A percentile compares a stretch with the other conserved stretches of the same genome.
These are phyloP conservation scores for Monoplex corrugatus DNA, from an alignment of 2,888 invertebrate species.

Conservation along the genomic window DNA sequence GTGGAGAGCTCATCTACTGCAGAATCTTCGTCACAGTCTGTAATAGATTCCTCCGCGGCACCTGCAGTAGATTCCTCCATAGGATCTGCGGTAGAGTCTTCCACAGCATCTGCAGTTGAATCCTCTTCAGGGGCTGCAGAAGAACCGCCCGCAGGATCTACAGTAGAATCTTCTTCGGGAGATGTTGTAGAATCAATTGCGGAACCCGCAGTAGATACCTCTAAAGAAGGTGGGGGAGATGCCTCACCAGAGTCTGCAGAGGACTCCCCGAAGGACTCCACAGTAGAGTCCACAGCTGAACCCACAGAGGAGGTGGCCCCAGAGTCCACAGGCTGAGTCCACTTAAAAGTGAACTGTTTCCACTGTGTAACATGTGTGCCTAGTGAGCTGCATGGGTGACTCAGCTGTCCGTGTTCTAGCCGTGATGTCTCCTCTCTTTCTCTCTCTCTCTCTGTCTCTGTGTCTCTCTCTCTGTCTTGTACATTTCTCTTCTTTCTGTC, in stretches of 20 bases:
- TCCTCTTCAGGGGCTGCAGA: not conserved
- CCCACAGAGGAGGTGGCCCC: not conserved
- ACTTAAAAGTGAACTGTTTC: no score
- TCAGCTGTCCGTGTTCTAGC: not conserved
- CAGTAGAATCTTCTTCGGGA: not conserved
- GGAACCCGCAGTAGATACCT: no score
- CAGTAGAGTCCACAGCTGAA: not conserved
- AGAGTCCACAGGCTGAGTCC: not conserved
- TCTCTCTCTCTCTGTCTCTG: constrained; percentile 9
- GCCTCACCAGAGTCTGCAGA: not conserved
- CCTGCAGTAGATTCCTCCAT: no score
- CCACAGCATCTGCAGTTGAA: not conserved
- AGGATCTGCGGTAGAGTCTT: not conserved
- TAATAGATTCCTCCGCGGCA: not conserved
- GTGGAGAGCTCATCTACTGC: not conserved
- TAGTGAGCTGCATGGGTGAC: not conserved
- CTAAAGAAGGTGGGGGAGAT: no score
- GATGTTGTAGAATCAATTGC: not conserved
- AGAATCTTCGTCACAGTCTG: not conserved
- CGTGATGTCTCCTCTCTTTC: not conserved
- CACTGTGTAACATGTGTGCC: not conserved
- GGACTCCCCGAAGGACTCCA: not conserved
- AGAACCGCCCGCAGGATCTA: not conserved
- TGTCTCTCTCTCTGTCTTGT: not conserved
- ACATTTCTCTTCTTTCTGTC: not conserved